Evolutionary conservation across 2,888 invertebrate species (phyloP).

Genomic region (Ophion costatus): DNA sequence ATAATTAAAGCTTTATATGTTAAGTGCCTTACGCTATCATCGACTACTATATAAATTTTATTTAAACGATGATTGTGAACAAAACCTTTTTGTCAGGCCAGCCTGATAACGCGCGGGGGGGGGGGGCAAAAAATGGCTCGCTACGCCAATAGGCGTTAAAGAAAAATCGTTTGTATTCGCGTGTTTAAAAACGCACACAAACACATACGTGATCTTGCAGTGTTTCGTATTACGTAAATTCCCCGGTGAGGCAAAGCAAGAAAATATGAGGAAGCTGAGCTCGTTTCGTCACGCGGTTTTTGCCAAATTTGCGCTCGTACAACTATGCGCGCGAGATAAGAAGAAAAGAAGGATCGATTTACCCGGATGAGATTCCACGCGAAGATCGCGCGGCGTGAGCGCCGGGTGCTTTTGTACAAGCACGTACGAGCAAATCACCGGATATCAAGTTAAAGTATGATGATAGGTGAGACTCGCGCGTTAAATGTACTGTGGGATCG

Average conservation of each 20-base stretch:
- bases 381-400: slow-evolving; percentile 10
- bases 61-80: no score
- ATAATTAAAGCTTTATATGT: no score
- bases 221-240: slow-evolving; percentile 6
- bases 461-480: slow-evolving; percentile 78
- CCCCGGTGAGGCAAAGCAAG: background rate
- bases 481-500: slow-evolving; percentile 75
- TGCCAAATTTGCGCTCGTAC: slow-evolving; percentile 4
- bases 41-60: no score
- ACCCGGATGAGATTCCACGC: background rate
- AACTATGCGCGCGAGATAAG: background rate
- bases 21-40: no score
- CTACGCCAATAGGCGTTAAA: slow-evolving; percentile 6
- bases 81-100: no score
- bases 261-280: background rate
- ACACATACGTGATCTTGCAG: background rate
- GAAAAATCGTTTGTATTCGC: slow-evolving; percentile 36
- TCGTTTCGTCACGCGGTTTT: slow-evolving; percentile 18
- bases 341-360: slow-evolving; percentile 25
- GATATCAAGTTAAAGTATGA: slow-evolving; percentile 82
- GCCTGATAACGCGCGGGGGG: no score
- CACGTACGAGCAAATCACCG: slow-evolving; percentile 75
- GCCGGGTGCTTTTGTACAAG: slow-evolving; percentile 12
- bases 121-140: no score
- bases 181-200: background rate